Evolutionary conservation across 1,140 invertebrate genomes (phyloP), one percentile per base, ranked within the genome.

Genomic region (Pseudachorutes palmiensis): DNA sequence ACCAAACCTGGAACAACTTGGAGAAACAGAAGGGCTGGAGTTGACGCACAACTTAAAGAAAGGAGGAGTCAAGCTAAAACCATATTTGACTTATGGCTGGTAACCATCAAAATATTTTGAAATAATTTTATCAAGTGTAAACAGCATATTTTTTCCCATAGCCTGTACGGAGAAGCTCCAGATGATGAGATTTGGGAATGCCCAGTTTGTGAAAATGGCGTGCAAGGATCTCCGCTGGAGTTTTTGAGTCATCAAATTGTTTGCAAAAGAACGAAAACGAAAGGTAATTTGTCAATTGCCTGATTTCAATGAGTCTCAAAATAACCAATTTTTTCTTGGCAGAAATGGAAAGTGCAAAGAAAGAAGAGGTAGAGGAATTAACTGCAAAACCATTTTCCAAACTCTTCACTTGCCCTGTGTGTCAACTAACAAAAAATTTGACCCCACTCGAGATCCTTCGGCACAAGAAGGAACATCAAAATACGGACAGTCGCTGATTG

Each of bases 21-120:
- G 91, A 75, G 82, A 85, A 74, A 60, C 77, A 28, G 51, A 55
- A 19, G 83, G 85, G 55, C 89, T 84, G 76, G 65, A 78, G 66
- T 80, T 84, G 33, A 75, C 79, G 72, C 76, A 81, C 28, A 83
- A 91, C 79, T 68, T 83, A 73, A 82, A 83, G 72, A 93, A 94
- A 80, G 94, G 93, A 24, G 94, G 94, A 0, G 77, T 91, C 33
- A 84, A 85, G 72, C 80, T 97, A 1, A 89, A 87, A 2, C 85
- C 89, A 65, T 90, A 88, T 80, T 82, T 97, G 19, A 88, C 88
- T 61, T 95, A 89, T 78, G 88, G 88, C 76, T 93, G 93, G 89
- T 90, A 81, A 81, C 78, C 49, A 14, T 63, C 69, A 30, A 65
- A 75, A 48, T 75, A 79, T 72, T 74, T 74, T 12, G 75, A 77